Conservation (phyloP, 1,140 invertebrate species). For the Stenopsyche tienmushanensis region DNA sequence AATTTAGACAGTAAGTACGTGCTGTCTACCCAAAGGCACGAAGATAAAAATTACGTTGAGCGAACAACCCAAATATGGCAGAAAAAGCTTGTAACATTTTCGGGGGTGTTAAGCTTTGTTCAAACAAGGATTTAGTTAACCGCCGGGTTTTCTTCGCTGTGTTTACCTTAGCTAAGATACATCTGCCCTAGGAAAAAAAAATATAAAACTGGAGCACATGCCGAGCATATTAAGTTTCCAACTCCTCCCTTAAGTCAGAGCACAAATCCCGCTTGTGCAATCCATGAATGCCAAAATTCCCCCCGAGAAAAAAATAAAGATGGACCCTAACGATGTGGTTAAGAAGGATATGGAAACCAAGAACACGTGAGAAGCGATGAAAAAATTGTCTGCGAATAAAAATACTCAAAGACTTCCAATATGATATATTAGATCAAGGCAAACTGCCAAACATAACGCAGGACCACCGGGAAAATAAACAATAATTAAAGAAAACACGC, state of each 20-base stretch:
- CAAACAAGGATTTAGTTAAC: background rate
- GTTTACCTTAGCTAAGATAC: background rate
- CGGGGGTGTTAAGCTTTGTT: background rate
- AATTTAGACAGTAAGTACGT: conserved; percentile 9
- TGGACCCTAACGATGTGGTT: too few species aligned
- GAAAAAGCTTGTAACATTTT: background rate
- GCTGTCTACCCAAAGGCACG: background rate
- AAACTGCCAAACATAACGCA: too few species aligned
- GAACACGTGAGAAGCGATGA: too few species aligned
- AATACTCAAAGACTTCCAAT: too few species aligned
- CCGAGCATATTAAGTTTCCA: background rate
- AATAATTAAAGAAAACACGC: too few species aligned
- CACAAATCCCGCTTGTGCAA: too few species aligned
- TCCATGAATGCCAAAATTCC: too few species aligned
- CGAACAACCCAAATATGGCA: conserved; percentile 6
- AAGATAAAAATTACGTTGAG: background rate
- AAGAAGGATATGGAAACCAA: too few species aligned
- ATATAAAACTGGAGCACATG: background rate
- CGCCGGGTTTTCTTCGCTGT: background rate
- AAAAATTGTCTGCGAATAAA: too few species aligned
- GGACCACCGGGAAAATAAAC: too few species aligned
- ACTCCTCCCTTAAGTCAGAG: background rate
- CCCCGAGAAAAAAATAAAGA: too few species aligned
- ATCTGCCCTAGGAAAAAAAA: background rate
- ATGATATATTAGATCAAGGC: too few species aligned